Evolutionary conservation across 2,888 invertebrate species (phyloP).

Genomic region (Dasysyrphus albostriatus): DNA sequence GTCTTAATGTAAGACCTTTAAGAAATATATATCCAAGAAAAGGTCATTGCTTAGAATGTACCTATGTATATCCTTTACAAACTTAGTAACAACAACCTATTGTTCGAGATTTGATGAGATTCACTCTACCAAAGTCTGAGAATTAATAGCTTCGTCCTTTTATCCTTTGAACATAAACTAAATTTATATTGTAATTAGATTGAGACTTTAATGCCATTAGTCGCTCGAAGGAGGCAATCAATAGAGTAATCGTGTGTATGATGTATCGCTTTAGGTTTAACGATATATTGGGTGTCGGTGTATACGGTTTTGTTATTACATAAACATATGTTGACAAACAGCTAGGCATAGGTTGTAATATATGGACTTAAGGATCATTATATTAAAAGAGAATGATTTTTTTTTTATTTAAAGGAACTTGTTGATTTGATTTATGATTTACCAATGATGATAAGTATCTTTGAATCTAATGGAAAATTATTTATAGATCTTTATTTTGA

Average conservation of each 20-base stretch:
- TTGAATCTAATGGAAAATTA: slow-evolving; percentile 3
- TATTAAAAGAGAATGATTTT: background rate
- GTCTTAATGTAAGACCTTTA: background rate
- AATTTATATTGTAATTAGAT: slow-evolving; percentile 44
- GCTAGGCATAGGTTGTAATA: background rate
- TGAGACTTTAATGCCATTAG: slow-evolving; percentile 46
- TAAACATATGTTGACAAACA: background rate
- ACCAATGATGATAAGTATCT: slow-evolving; percentile 21
- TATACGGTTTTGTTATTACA: background rate
- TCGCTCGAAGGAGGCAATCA: slow-evolving; percentile 22
- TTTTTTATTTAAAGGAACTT: background rate
- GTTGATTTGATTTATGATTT: slow-evolving; percentile 33
- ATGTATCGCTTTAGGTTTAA: slow-evolving; percentile 25
- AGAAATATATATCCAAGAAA: background rate
- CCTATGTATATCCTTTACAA: too few relatives aligned
- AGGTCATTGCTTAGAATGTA: background rate
- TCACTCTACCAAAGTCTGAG: background rate
- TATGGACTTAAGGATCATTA: slow-evolving; percentile 9
- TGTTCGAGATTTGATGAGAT: slow-evolving; percentile 30
- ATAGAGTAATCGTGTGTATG: slow-evolving; percentile 14
- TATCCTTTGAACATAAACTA: slow-evolving; percentile 24
- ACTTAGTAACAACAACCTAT: slow-evolving; percentile 1
- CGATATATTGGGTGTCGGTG: background rate
- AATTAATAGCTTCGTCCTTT: slow-evolving; percentile 30
- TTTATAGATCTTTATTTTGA: background rate